Percentiles rank a stretch among this genome's conserved stretches.
Evolutionary conservation across 2,888 invertebrate genomes (phyloP).

Genomic region (Athripsodes cinereus): DNA sequence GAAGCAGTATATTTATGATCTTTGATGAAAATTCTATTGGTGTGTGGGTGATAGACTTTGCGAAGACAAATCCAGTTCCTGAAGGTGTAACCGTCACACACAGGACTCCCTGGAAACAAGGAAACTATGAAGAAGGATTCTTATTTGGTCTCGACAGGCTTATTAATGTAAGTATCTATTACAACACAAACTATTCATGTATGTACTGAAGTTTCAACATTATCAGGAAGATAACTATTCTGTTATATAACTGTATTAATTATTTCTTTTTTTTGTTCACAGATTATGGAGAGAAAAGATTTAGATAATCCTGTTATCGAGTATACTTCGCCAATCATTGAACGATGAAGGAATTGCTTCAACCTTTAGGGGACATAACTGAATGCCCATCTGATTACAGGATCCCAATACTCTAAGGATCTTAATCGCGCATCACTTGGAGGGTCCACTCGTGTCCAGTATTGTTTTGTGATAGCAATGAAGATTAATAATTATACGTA

Average conservation of each 20-base stretch:
- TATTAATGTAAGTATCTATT: conserved; percentile 53
- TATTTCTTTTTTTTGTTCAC: conserved; percentile 12
- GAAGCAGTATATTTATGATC: conserved; percentile 90
- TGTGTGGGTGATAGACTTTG: conserved; percentile 97
- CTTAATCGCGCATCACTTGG: background rate
- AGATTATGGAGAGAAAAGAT: conserved; percentile 22
- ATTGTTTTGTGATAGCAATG: background rate
- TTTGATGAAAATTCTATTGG: conserved; percentile 85
- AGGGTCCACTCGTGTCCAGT: background rate
- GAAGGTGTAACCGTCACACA: conserved; percentile 68
- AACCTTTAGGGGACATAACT: background rate
- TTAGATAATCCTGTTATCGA: conserved; percentile 14
- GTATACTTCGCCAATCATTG: conserved; percentile 18
- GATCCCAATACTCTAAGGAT: background rate
- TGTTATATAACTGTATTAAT: too few relatives aligned
- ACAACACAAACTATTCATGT: too few relatives aligned
- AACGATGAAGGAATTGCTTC: conserved; percentile 18
- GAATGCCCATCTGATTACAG: background rate
- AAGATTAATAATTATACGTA: too few relatives aligned
- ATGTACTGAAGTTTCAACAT: too few relatives aligned
- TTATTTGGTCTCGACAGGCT: conserved; percentile 88
- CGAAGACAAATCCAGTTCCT: conserved; percentile 78
- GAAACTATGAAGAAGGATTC: conserved; percentile 97
- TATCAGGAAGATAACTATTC: too few relatives aligned
- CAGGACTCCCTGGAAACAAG: conserved; percentile 76